Evolutionary conservation across 2,888 invertebrate species (phyloP).

Genomic region (Heliconius erato): DNA sequence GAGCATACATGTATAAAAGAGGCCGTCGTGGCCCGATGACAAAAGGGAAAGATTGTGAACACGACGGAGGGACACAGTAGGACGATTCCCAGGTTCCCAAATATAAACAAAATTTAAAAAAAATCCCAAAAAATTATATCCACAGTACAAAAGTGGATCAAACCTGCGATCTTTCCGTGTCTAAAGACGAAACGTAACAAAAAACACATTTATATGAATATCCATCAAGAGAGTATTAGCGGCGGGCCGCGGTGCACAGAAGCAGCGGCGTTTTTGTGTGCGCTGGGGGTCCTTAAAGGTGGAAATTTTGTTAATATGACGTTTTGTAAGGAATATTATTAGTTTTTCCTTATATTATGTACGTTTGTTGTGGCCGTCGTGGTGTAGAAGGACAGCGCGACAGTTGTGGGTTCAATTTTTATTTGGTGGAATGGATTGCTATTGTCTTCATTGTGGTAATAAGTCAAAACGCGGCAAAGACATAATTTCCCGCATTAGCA

Average conservation of each 20-base stretch:
- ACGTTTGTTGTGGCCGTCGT: background rate
- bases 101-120: background rate
- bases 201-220: conserved; percentile 70
- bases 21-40: too few relatives aligned
- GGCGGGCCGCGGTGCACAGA: conserved; percentile 59
- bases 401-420: background rate
- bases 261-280: conserved; percentile 68
- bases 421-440: background rate
- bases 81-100: background rate
- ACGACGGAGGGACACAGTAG: background rate
- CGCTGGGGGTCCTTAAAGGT: conserved; percentile 36
- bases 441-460: background rate
- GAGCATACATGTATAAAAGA: too few relatives aligned
- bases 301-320: conserved; percentile 2
- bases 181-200: conserved; percentile 60
- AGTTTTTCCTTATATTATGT: background rate
- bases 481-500: background rate
- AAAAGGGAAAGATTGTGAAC: too few relatives aligned
- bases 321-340: conserved; percentile 14
- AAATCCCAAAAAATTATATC: background rate
- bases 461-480: background rate
- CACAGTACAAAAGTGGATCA: conserved; percentile 55
- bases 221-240: conserved; percentile 80
- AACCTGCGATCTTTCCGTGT: conserved; percentile 53
- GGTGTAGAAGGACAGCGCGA: background rate